These are phyloP conservation scores for Augiades crinisus DNA, from an alignment of 2,888 invertebrate genomes.

Conservation along the genomic window DNA sequence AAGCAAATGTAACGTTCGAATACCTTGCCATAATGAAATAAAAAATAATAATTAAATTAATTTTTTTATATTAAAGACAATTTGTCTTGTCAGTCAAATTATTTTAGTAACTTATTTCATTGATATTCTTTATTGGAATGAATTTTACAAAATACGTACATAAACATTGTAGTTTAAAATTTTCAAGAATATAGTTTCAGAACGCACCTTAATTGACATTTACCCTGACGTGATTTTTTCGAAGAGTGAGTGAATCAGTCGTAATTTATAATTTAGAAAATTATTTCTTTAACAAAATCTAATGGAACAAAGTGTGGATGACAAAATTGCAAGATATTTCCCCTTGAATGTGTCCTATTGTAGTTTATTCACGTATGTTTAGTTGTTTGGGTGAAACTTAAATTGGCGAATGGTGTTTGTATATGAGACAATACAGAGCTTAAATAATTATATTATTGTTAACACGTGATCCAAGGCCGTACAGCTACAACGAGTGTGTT, in stretches of 20 bases:
- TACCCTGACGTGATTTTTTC: constrained; percentile 27
- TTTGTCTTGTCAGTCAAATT: too few relatives aligned
- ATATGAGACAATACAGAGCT: constrained; percentile 27
- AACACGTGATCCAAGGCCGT: constrained; percentile 62
- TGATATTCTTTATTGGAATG: too few relatives aligned
- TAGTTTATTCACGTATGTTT: constrained; percentile 10
- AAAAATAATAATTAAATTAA: too few relatives aligned
- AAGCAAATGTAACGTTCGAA: too few relatives aligned
- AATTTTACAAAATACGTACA: too few relatives aligned
- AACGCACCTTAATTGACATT: constrained; percentile 26
- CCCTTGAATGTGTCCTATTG: constrained; percentile 11
- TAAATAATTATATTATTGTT: constrained; percentile 51
- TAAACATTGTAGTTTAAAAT: too few relatives aligned
- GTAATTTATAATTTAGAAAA: constrained; percentile 46
- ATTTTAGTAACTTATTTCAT: too few relatives aligned
- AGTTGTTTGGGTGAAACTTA: constrained; percentile 2
- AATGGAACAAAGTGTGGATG: constrained; percentile 37
- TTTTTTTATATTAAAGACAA: too few relatives aligned
- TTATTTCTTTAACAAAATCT: constrained; percentile 38
- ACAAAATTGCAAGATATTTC: constrained; percentile 30
- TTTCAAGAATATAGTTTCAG: background rate
- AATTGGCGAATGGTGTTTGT: constrained; percentile 16
- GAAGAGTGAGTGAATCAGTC: constrained; percentile 57
- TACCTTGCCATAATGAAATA: too few relatives aligned
- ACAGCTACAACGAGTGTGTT: constrained; percentile 33